A percentile compares a stretch with the other conserved stretches of the same genome.
phyloP scores from a whole-genome alignment of 2,113 vertebrate genomes.

The Spheniscus mendiculus region DNA sequence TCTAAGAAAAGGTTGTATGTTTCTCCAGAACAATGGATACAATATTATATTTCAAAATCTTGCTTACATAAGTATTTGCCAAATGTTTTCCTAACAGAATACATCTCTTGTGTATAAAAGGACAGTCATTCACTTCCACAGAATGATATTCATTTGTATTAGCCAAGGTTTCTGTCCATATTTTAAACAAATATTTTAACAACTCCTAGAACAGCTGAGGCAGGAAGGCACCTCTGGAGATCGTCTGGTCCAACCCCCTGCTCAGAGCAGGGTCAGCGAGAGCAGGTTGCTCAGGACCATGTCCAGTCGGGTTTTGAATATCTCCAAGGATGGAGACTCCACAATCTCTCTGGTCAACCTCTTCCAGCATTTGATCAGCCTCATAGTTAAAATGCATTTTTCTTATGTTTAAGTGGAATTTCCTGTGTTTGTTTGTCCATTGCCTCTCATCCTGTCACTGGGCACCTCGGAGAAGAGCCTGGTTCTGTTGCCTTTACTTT shows the following conservation, averaged over 20 bases:
- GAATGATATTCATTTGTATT: not conserved
- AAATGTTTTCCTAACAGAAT: not conserved
- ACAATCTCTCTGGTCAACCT: not conserved
- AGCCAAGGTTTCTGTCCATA: not conserved
- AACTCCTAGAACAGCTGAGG: not conserved
- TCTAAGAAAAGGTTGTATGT: not conserved
- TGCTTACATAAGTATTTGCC: not conserved
- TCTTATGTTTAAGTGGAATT: not conserved
- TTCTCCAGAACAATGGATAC: not conserved
- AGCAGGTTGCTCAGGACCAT: not conserved
- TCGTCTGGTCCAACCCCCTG: not conserved
- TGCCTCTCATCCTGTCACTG: not conserved
- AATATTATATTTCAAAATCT: not conserved
- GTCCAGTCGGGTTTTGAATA: not conserved
- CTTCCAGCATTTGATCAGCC: not conserved
- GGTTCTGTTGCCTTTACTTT: not conserved
- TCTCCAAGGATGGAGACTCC: not conserved
- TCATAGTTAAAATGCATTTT: not conserved
- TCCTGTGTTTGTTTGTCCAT: not conserved
- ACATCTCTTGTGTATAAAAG: not conserved
- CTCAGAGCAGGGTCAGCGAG: not conserved
- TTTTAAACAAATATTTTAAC: not conserved
- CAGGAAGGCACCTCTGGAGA: not conserved
- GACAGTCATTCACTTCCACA: not conserved
- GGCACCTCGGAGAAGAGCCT: not conserved